phyloP scores from a whole-genome alignment of 2,888 invertebrate genomes.

The Iphiclides podalirius region DNA sequence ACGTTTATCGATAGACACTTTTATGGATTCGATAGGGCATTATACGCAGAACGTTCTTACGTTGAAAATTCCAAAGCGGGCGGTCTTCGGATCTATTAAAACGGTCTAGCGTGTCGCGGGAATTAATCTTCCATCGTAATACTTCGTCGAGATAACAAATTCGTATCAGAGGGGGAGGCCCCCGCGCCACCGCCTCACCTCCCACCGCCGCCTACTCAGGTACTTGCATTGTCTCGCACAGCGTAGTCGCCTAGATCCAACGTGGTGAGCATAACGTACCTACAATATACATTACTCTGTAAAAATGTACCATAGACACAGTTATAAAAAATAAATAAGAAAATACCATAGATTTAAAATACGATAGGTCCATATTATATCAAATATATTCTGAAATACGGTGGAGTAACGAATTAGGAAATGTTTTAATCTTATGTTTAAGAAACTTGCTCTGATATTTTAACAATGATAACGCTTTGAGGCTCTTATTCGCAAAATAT shows the following conservation, averaged over 20 bases:
- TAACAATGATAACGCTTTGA: no score
- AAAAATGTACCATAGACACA: no score
- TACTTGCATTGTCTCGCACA: conserved; percentile 33
- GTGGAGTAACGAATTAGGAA: no score
- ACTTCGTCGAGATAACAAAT: conserved; percentile 56
- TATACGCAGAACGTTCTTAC: not conserved
- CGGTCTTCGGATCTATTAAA: conserved; percentile 29
- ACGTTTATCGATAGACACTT: no score
- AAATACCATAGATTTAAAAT: no score
- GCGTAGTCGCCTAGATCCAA: conserved; percentile 23
- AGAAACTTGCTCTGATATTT: no score
- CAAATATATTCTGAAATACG: no score
- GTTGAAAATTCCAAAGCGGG: conserved; percentile 25
- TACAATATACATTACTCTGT: not conserved
- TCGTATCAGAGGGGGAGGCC: conserved; percentile 35
- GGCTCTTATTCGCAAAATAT: no score
- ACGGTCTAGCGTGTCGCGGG: conserved; percentile 41
- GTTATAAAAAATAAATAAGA: no score
- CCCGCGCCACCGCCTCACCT: conserved; percentile 23
- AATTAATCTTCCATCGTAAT: conserved; percentile 57
- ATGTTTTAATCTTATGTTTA: no score
- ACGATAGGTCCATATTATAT: no score
- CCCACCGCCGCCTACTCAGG: conserved; percentile 25
- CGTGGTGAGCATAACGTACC: conserved; percentile 11
- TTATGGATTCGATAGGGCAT: no score